Percentiles rank a stretch among this genome's conserved stretches.
Conservation (phyloP, 2,888 invertebrate species). For the Loripinus fragilis region DNA sequence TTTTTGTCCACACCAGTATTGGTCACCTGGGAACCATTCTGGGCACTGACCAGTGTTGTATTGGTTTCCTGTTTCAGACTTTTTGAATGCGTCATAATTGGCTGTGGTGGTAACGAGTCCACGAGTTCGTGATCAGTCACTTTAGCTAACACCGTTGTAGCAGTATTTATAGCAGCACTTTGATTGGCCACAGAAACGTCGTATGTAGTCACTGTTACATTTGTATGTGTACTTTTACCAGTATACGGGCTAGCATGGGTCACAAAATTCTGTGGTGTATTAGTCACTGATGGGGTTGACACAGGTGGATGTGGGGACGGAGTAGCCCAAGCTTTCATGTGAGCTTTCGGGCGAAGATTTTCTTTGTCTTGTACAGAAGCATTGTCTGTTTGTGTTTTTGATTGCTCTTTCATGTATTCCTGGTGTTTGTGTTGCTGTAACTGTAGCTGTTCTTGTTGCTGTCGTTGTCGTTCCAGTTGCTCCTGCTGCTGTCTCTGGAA, state of each 20-base stretch:
- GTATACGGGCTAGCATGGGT: conserved; percentile 62
- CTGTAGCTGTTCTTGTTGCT: conserved; percentile 19
- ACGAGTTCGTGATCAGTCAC: not conserved
- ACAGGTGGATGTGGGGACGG: conserved; percentile 70
- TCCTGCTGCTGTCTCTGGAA: conserved; percentile 52
- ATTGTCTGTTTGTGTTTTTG: not conserved
- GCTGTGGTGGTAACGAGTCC: not conserved
- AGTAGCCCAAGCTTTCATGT: conserved; percentile 71
- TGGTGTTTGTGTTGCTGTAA: conserved; percentile 25
- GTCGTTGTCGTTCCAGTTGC: conserved; percentile 34
- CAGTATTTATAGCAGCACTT: not conserved
- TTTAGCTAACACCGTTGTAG: not conserved
- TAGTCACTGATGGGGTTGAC: conserved; percentile 36
- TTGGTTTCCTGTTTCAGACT: conserved; percentile 9
- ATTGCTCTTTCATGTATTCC: conserved; percentile 27
- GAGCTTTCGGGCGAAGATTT: conserved; percentile 63
- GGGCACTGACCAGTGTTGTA: not conserved
- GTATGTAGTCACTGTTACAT: conserved; percentile 49
- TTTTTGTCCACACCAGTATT: conserved; percentile 32
- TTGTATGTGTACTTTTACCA: conserved; percentile 57
- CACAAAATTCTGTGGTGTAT: conserved; percentile 37
- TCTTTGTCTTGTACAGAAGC: conserved; percentile 38
- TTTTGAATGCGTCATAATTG: not conserved
- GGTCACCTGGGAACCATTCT: not conserved
- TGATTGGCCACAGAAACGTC: not conserved